phyloP scores from a whole-genome alignment of 1,140 invertebrate species.

The Aethina tumida region DNA sequence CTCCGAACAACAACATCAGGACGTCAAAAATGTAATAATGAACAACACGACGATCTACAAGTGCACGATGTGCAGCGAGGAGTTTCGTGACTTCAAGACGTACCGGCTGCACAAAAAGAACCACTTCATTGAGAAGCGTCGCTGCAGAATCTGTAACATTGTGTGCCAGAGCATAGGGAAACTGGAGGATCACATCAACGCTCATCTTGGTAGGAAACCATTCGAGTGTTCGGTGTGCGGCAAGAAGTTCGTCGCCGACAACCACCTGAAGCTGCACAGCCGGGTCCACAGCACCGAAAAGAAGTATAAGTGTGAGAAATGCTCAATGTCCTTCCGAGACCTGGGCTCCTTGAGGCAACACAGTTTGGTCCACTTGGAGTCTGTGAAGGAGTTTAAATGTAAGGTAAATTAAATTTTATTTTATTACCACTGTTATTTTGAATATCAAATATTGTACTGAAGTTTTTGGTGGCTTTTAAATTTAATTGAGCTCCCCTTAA shows the following conservation, averaged over 20 bases:
- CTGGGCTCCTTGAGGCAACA: constrained; percentile 22
- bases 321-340: constrained; percentile 21
- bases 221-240: constrained; percentile 49
- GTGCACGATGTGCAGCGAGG: constrained; percentile 20
- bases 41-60: constrained; percentile 23
- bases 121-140: constrained; percentile 34
- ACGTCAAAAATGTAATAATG: constrained; percentile 5
- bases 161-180: constrained; percentile 34
- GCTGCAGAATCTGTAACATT: constrained; percentile 34
- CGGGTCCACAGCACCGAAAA: constrained; percentile 35
- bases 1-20: background rate
- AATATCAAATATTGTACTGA: background rate
- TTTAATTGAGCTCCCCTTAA: constrained; percentile 1
- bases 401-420: constrained; percentile 15
- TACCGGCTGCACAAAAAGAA: constrained; percentile 19
- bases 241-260: constrained; percentile 50
- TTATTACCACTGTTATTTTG: background rate
- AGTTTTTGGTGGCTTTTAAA: background rate
- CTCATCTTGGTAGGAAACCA: constrained; percentile 58
- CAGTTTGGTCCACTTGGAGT: constrained; percentile 19
- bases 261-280: constrained; percentile 44
- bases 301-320: constrained; percentile 23
- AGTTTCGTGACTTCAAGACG: constrained; percentile 20
- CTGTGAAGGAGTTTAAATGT: constrained; percentile 21
- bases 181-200: constrained; percentile 53